Evolutionary conservation across 2,113 vertebrate species (phyloP).

Genomic region (Vireo altiloquus): DNA sequence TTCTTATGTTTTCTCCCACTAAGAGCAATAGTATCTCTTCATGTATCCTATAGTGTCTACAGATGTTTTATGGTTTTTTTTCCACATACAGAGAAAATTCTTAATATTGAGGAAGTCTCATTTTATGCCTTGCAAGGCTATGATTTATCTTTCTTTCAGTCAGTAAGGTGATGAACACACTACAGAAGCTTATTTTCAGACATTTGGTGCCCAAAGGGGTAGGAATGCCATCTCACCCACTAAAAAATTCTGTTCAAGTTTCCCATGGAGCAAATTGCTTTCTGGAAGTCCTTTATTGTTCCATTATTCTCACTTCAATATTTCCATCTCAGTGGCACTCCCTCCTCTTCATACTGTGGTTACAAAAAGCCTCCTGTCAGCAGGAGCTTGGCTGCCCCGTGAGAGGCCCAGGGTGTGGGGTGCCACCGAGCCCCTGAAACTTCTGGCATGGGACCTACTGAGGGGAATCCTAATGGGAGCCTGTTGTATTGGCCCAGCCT

Average conservation of each 20-base stretch:
- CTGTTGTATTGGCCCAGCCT: too few species aligned
- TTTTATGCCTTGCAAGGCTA: neutral
- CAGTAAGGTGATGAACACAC: neutral
- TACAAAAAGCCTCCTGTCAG: neutral
- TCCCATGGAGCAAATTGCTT: neutral
- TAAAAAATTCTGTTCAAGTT: neutral
- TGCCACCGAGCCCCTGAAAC: neutral
- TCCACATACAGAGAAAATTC: neutral
- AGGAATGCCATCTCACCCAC: neutral
- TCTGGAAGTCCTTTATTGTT: neutral
- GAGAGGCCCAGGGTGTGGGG: fast-evolving
- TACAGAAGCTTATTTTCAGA: neutral
- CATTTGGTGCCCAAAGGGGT: neutral
- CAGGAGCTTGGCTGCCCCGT: neutral
- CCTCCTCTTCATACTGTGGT: neutral
- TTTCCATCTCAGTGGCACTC: neutral
- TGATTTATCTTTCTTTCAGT: neutral
- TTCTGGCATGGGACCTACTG: neutral
- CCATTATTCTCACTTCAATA: neutral
- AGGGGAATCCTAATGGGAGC: neutral
- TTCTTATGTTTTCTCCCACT: neutral
- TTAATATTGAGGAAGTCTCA: neutral
- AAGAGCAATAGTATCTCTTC: neutral
- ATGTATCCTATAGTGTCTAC: neutral
- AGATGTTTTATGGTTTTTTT: neutral